phyloP scores from a whole-genome alignment of 2,888 invertebrate genomes.

The Drosophila formosana region DNA sequence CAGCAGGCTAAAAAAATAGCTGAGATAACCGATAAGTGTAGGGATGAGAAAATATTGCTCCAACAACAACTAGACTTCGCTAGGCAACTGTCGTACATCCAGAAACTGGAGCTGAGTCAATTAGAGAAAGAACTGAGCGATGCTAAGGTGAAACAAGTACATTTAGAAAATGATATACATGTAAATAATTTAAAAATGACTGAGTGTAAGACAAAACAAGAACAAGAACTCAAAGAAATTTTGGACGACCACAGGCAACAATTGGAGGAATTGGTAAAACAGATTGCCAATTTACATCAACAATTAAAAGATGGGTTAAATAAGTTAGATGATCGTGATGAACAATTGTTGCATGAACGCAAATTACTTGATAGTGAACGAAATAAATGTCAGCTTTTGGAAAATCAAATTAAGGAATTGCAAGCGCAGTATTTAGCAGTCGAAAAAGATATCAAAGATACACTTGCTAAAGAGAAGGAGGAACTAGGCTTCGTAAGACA shows the following conservation, averaged over 20 bases:
- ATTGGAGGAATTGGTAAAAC: not conserved
- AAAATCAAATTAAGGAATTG: not conserved
- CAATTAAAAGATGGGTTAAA: no score
- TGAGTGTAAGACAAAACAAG: not conserved
- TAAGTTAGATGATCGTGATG: no score
- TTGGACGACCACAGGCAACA: not conserved
- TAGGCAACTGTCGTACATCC: not conserved
- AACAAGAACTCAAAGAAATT: not conserved
- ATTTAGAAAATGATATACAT: not conserved
- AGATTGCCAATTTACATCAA: not conserved
- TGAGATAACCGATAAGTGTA: not conserved
- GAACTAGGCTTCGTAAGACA: no score
- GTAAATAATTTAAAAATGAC: not conserved
- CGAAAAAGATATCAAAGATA: no score
- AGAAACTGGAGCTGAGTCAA: not conserved
- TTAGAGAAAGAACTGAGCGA: not conserved
- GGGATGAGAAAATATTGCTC: not conserved
- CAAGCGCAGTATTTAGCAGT: no score
- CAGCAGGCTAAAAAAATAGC: not conserved
- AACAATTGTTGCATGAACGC: no score
- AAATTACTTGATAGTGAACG: no score
- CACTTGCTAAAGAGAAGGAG: no score
- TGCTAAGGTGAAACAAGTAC: not conserved
- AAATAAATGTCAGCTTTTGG: no score
- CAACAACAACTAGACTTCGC: slow-evolving; percentile 1